A percentile compares a stretch with the other conserved stretches of the same genome.
phyloP scores from a whole-genome alignment of 2,888 invertebrate genomes.

The Amiota minor region DNA sequence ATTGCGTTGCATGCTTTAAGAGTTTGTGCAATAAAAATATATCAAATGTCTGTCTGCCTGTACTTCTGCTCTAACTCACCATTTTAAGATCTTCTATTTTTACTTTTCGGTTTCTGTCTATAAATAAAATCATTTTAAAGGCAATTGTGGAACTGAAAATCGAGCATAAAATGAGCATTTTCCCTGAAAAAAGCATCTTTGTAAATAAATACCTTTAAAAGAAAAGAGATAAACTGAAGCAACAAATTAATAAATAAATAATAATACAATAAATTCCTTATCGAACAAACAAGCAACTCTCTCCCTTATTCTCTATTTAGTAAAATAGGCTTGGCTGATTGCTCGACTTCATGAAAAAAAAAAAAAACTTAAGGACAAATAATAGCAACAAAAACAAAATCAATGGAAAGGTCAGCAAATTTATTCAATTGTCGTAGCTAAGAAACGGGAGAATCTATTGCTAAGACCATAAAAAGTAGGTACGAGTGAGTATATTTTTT shows the following conservation, averaged over 20 bases:
- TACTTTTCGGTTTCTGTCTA: background rate
- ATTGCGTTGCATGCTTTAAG: background rate
- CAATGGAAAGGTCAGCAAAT: constrained; percentile 65
- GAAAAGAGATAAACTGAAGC: background rate
- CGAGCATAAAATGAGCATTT: background rate
- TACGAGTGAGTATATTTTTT: too few species aligned
- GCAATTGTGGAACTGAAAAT: constrained; percentile 8
- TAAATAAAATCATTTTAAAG: constrained; percentile 13
- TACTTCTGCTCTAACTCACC: background rate
- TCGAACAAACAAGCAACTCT: constrained; percentile 1
- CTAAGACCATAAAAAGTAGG: too few species aligned
- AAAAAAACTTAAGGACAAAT: constrained; percentile 26
- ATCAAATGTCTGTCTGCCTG: background rate
- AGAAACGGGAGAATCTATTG: too few species aligned
- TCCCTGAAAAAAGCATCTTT: background rate
- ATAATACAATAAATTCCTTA: constrained; percentile 11
- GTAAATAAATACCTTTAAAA: background rate
- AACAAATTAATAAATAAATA: constrained; percentile 15
- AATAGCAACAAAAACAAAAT: constrained; percentile 40
- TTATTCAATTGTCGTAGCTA: constrained; percentile 63
- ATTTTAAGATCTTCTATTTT: background rate
- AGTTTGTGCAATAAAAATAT: constrained; percentile 14
- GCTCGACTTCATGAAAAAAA: constrained; percentile 18
- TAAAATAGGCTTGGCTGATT: too few species aligned
- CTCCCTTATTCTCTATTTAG: too few species aligned